Conservation (phyloP, 2,113 vertebrate species). For the Rhea americana region DNA sequence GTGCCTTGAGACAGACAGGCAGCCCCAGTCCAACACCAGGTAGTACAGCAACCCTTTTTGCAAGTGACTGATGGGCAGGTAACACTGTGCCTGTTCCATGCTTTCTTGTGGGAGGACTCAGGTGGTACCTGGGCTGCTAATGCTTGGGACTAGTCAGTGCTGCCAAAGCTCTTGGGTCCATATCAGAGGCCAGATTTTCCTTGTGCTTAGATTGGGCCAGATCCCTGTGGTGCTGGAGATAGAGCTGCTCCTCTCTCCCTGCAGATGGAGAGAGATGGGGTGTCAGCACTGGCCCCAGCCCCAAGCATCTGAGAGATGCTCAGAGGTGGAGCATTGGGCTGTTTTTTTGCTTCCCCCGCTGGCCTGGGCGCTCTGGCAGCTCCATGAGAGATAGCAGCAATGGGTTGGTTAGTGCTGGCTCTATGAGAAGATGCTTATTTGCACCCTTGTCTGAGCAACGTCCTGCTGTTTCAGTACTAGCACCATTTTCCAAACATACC, state of each 20-base stretch:
- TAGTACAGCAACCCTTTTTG: background rate
- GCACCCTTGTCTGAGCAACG: background rate
- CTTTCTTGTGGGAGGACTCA: background rate
- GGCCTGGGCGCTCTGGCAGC: background rate
- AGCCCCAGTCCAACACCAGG: background rate
- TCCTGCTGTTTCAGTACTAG: background rate
- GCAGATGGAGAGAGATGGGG: background rate
- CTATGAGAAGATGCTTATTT: fast-evolving
- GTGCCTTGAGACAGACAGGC: background rate
- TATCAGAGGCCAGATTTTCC: background rate
- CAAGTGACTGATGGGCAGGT: background rate
- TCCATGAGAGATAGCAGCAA: fast-evolving
- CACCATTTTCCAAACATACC: background rate
- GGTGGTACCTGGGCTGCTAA: background rate
- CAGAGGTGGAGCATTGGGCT: background rate
- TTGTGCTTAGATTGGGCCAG: background rate
- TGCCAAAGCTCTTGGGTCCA: background rate
- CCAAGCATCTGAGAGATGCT: background rate
- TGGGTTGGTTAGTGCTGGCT: background rate
- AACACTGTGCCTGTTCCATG: background rate
- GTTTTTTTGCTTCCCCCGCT: background rate
- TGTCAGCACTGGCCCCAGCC: background rate
- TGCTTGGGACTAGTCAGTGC: background rate
- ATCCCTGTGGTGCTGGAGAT: background rate
- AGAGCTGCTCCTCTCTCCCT: background rate